Evolutionary conservation across 2,113 vertebrate species (phyloP), one percentile per base, ranked within the genome.

Genomic region (Corythoichthys haematopterus): DNA sequence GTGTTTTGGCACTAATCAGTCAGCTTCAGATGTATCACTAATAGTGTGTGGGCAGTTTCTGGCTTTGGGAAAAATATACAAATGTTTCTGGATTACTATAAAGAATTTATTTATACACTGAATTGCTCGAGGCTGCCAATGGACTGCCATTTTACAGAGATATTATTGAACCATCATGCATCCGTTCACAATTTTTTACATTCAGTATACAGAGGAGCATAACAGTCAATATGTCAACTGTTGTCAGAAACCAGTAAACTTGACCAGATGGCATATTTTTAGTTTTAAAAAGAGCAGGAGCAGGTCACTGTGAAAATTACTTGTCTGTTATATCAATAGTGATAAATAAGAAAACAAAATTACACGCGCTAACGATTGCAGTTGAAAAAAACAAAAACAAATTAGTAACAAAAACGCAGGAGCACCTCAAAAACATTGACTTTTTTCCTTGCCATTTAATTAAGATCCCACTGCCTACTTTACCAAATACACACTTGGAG

Each of bases 171-270:
- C 48, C 59, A 72, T 63, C 70, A 72, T 68, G 50, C 72, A 73
- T 76, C 51, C 40, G 61, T 70, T 43, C 37, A 73, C 68, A 72
- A n/a, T 67, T 71, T 83, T 69, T 83, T 69, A 66, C 55, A 36
- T 38, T 62, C 57, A 62, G 61, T 43, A 72, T 73, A 76, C 75
- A 46, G 52, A n/a, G 68, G 70, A 76, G 55, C 66, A 71, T 66
- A 28, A 60, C 56, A 43, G 65, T 66, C 63, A n/a, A 16, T 6
- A 53, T 59, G 40, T 8, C 74, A 63, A 59, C 66, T 45, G 66
- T 33, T 72, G 55, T 46, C 64, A 58, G 66, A 79, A 82, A 65
- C 58, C 4, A 43, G 43, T 45, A 45, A 61, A 45, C n/a, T 43
- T 20, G 9, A 62, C 40, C 40, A 62, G 43, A 46, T 61, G 10